These are phyloP conservation scores for Athalia cordata DNA, from an alignment of 2,888 invertebrate species.

Conservation along the genomic window DNA sequence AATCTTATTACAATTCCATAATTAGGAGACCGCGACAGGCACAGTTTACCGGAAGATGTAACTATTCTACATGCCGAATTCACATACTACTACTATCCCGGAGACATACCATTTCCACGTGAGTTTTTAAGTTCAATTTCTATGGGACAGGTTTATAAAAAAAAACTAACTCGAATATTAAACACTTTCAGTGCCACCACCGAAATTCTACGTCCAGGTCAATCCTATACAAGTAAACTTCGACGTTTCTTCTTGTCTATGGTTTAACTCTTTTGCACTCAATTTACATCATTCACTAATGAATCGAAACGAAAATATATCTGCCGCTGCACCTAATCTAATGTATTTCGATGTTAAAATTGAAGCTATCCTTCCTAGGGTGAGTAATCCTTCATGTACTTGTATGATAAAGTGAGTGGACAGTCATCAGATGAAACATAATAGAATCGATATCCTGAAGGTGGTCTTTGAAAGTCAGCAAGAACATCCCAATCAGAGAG, in stretches of 20 bases:
- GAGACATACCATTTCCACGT: constrained; percentile 92
- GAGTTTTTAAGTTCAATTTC: constrained; percentile 68
- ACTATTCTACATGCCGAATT: constrained; percentile 96
- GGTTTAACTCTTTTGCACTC: constrained; percentile 95
- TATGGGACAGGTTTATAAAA: constrained; percentile 8
- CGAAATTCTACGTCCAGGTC: constrained; percentile 92
- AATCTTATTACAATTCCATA: constrained; percentile 14
- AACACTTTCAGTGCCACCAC: constrained; percentile 88
- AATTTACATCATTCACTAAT: constrained; percentile 88
- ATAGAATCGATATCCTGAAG: constrained; percentile 70
- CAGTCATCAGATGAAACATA: not conserved
- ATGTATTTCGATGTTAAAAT: constrained; percentile 90
- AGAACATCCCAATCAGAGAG: constrained; percentile 87
- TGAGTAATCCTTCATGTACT: constrained; percentile 70
- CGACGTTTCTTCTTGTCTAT: constrained; percentile 91
- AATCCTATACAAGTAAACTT: constrained; percentile 93
- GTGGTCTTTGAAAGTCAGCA: constrained; percentile 85
- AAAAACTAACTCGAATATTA: constrained; percentile 43
- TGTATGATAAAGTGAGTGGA: not conserved
- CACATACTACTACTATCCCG: constrained; percentile 97
- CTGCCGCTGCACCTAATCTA: constrained; percentile 67
- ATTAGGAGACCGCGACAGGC: constrained; percentile 83
- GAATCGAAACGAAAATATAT: constrained; percentile 70
- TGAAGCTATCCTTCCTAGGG: constrained; percentile 95
- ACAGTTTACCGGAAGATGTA: constrained; percentile 91